Conservation (phyloP, 2,888 invertebrate species). For the Calephelis perditalis region DNA sequence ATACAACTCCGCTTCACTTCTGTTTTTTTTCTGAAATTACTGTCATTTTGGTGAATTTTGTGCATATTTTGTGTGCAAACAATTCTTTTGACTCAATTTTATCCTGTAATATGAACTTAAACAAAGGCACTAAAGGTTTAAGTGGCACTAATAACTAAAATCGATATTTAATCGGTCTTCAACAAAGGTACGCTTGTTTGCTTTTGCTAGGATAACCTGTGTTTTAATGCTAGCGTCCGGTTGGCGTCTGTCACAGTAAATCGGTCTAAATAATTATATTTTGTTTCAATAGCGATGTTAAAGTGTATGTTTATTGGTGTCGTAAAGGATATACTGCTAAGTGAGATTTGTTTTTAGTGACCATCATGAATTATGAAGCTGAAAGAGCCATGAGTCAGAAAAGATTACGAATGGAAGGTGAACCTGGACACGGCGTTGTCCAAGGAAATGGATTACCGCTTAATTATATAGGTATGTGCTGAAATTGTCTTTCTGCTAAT, state of each 20-base stretch:
- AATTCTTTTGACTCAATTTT: constrained; percentile 66
- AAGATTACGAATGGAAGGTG: constrained; percentile 74
- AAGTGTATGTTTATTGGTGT: constrained; percentile 42
- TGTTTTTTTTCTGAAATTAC: constrained; percentile 76
- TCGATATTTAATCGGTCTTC: constrained; percentile 74
- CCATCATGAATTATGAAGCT: constrained; percentile 76
- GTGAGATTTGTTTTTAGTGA: constrained; percentile 57
- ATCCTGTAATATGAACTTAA: constrained; percentile 70
- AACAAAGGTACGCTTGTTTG: constrained; percentile 80
- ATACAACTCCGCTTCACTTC: constrained; percentile 71
- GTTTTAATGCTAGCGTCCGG: constrained; percentile 75
- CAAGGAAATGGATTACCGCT: constrained; percentile 75
- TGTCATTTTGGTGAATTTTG: constrained; percentile 73
- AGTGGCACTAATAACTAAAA: constrained; percentile 74
- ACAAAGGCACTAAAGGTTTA: constrained; percentile 57
- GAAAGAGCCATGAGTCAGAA: constrained; percentile 76
- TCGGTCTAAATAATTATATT: constrained; percentile 46
- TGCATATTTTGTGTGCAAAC: constrained; percentile 74
- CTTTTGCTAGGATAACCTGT: constrained; percentile 73
- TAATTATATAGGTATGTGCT: constrained; percentile 67
- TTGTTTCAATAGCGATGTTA: constrained; percentile 39
- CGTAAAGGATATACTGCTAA: constrained; percentile 23
- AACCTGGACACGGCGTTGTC: constrained; percentile 72
- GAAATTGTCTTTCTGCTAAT: constrained; percentile 27
- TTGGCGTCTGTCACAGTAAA: constrained; percentile 74